phyloP scores from a whole-genome alignment of 2,888 invertebrate genomes.

The Megamerina dolium region DNA sequence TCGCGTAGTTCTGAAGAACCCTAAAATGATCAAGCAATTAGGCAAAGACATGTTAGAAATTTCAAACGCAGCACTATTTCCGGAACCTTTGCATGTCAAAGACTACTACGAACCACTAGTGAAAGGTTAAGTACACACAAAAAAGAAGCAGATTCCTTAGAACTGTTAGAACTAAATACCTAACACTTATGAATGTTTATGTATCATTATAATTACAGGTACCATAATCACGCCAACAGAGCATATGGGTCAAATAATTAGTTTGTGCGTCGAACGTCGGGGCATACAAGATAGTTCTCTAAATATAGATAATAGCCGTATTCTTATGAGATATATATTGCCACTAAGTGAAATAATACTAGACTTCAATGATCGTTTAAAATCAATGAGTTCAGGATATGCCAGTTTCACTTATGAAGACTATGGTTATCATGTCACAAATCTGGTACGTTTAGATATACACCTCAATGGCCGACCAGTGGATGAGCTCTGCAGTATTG shows the following conservation, averaged over 20 bases:
- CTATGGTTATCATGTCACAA: slow-evolving; percentile 70
- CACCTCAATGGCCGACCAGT: slow-evolving; percentile 72
- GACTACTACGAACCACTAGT: slow-evolving; percentile 85
- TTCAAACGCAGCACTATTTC: slow-evolving; percentile 72
- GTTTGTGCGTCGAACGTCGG: slow-evolving; percentile 69
- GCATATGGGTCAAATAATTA: slow-evolving; percentile 64
- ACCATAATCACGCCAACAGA: slow-evolving; percentile 83
- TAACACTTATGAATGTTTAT: neutral
- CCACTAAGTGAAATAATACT: slow-evolving; percentile 91
- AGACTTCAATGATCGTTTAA: slow-evolving; percentile 90
- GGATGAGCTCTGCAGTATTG: slow-evolving; percentile 79
- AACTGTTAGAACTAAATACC: neutral
- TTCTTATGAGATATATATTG: slow-evolving; percentile 75
- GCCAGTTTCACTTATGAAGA: slow-evolving; percentile 94
- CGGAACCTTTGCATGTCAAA: slow-evolving; percentile 59
- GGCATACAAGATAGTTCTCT: slow-evolving; percentile 59
- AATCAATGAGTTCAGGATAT: slow-evolving; percentile 87
- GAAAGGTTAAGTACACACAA: slow-evolving; percentile 56
- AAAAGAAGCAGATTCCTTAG: slow-evolving; percentile 1
- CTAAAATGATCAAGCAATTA: slow-evolving; percentile 63
- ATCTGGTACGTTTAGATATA: slow-evolving; percentile 68
- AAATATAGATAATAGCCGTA: slow-evolving; percentile 75
- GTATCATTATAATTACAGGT: slow-evolving; percentile 48
- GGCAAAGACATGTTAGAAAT: slow-evolving; percentile 58
- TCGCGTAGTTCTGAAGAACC: slow-evolving; percentile 65